These are phyloP conservation scores for Sceloporus tristichus DNA, from an alignment of 2,113 vertebrate genomes.

Conservation along the genomic window DNA sequence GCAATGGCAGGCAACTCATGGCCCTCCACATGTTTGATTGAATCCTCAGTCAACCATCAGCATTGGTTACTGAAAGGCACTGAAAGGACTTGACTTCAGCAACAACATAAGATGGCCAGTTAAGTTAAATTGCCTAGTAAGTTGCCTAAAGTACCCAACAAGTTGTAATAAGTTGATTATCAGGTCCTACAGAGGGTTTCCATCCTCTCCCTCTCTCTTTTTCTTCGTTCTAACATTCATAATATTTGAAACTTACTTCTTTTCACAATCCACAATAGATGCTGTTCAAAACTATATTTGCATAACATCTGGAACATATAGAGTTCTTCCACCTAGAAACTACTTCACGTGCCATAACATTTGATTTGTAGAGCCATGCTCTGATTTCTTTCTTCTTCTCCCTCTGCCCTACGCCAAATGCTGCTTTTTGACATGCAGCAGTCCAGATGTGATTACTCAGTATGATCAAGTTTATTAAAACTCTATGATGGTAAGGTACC, in stretches of 20 bases:
- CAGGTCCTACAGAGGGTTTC: too few relatives aligned
- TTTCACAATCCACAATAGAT: conserved; percentile 4
- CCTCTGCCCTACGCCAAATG: background rate
- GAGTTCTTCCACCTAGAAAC: conserved; percentile 29
- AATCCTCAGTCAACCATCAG: background rate
- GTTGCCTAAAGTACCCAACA: too few relatives aligned
- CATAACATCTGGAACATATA: conserved; percentile 49
- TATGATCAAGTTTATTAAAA: conserved; percentile 18
- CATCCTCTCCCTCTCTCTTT: background rate
- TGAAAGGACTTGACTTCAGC: background rate
- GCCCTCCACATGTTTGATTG: background rate
- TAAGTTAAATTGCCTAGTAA: too few relatives aligned
- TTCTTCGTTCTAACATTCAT: background rate
- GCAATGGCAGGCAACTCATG: background rate
- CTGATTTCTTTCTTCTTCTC: conserved; percentile 27
- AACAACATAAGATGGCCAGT: too few relatives aligned
- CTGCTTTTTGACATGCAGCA: conserved; percentile 43
- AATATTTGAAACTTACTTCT: conserved; percentile 27
- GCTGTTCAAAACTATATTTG: conserved; percentile 2
- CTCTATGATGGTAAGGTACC: background rate
- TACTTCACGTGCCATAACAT: conserved; percentile 33
- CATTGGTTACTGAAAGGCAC: background rate
- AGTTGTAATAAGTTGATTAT: background rate
- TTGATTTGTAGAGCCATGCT: conserved; percentile 26
- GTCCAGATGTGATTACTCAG: conserved; percentile 48